These are phyloP conservation scores for Glaucomys volans DNA, from an alignment of 2,113 vertebrate species.

Conservation along the genomic window DNA sequence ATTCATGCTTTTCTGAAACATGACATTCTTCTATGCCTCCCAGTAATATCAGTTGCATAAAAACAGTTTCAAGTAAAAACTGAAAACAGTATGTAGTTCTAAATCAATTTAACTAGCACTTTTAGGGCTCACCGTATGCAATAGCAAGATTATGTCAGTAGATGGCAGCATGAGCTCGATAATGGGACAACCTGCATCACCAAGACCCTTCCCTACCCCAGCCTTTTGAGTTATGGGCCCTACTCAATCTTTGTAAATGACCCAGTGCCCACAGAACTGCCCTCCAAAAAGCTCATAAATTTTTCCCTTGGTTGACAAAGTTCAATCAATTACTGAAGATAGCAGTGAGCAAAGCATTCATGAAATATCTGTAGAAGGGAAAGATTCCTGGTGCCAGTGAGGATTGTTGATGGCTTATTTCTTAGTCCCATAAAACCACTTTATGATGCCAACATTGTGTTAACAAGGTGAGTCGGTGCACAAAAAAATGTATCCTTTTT, in stretches of 20 bases:
- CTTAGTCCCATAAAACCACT: not conserved
- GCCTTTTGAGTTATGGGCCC: not conserved
- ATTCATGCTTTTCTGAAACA: not conserved
- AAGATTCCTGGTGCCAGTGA: not conserved
- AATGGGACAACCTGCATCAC: rapidly evolving
- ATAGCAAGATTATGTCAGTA: rapidly evolving
- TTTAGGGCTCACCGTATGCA: not conserved
- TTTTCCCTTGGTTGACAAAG: slow-evolving; percentile 16
- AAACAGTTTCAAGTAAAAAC: slow-evolving; percentile 45
- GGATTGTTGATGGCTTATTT: not conserved
- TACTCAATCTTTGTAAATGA: not conserved
- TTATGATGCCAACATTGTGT: not conserved
- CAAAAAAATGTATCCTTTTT: not conserved
- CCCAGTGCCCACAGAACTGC: not conserved
- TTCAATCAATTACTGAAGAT: not conserved
- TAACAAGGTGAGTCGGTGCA: not conserved
- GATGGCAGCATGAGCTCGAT: slow-evolving; percentile 37
- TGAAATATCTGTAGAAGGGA: slow-evolving; percentile 7
- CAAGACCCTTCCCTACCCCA: rapidly evolving
- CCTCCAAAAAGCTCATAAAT: slow-evolving; percentile 20
- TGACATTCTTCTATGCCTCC: not conserved
- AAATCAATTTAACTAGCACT: not conserved
- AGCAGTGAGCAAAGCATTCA: not conserved
- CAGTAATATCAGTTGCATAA: not conserved
- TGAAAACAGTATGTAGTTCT: not conserved